Conservation (phyloP, 2,797 vertebrate genomes). For the Urocyon cinereoargenteus region DNA sequence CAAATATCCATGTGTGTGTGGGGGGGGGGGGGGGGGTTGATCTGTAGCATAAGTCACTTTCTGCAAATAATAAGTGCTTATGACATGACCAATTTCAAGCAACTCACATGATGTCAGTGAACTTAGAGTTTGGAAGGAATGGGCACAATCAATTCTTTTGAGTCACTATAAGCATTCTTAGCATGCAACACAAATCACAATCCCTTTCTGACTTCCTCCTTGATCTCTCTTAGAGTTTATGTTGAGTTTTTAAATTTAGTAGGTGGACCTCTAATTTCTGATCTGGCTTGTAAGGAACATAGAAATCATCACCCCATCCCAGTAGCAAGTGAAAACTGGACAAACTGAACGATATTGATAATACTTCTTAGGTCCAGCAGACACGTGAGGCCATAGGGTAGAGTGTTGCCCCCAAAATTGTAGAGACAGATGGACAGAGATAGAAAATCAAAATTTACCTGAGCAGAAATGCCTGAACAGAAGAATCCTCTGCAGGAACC, state of each 20-base stretch:
- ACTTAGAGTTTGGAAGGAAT: neutral
- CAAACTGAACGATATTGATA: neutral
- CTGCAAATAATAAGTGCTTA: neutral
- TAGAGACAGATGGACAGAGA: neutral
- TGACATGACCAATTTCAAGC: neutral
- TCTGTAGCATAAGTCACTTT: neutral
- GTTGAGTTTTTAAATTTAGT: neutral
- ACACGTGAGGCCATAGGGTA: neutral
- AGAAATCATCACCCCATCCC: neutral
- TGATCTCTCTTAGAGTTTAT: neutral
- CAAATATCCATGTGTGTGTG: too few species aligned
- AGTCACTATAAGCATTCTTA: neutral
- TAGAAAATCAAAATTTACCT: neutral
- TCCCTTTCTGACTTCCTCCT: neutral
- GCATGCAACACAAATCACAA: neutral
- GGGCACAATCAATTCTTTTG: neutral
- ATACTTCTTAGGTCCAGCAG: neutral
- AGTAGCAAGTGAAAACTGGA: neutral
- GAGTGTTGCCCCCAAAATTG: neutral
- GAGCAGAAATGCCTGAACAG: neutral
- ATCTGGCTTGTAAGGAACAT: neutral
- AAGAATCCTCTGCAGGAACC: neutral
- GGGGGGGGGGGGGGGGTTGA: neutral
- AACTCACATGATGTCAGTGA: neutral
- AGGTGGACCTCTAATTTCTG: neutral